Conservation (phyloP, 2,113 vertebrate species). For the Hiodon tergisus region DNA sequence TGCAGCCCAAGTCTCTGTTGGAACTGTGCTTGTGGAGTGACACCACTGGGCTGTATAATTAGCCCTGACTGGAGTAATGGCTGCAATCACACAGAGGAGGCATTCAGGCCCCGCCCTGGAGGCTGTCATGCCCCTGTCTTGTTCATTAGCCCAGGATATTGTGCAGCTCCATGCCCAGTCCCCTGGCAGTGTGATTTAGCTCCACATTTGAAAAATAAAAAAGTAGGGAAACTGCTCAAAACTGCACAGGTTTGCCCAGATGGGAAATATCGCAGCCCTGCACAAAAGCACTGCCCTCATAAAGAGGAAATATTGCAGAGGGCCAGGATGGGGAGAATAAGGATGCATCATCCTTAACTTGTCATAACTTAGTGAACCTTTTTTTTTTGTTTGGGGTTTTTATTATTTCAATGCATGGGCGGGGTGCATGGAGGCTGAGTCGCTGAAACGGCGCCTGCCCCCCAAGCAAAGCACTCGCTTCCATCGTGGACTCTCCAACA, state of each 20-base stretch:
- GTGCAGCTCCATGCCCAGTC: not conserved
- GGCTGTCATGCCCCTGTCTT: conserved; percentile 19
- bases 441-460: too few relatives aligned
- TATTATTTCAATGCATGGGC: too few relatives aligned
- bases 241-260: conserved; percentile 4
- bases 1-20: too few relatives aligned
- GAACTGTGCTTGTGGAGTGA: conserved; percentile 24
- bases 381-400: too few relatives aligned
- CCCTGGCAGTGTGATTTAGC: conserved; percentile 4
- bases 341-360: too few relatives aligned
- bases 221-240: conserved; percentile 5
- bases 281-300: not conserved
- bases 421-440: too few relatives aligned
- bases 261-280: conserved; percentile 8
- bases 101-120: conserved; percentile 16
- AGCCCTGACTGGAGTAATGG: conserved; percentile 27
- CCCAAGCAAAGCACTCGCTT: too few relatives aligned
- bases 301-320: not conserved
- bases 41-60: conserved; percentile 31
- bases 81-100: conserved; percentile 12
- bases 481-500: too few relatives aligned
- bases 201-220: not conserved
- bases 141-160: conserved; percentile 20
- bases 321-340: not conserved
- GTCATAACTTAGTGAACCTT: too few relatives aligned